These are phyloP conservation scores for Sylvicola fuscatus DNA, from an alignment of 2,888 invertebrate species.

Conservation along the genomic window DNA sequence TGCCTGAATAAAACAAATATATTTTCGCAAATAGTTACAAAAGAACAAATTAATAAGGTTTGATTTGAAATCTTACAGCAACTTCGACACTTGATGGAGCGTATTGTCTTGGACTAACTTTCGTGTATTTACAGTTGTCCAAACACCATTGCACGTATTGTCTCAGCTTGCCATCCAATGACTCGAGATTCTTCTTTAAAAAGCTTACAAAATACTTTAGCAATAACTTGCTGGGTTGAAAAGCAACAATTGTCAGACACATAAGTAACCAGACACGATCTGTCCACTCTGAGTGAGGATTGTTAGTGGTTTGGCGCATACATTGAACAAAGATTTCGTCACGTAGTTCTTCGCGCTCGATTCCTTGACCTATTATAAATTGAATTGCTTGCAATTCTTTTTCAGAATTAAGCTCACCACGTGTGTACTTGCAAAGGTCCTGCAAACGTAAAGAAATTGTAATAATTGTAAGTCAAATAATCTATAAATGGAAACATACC, in stretches of 20 bases:
- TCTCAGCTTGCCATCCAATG: slow-evolving; percentile 43
- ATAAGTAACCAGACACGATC: slow-evolving; percentile 76
- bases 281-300: slow-evolving; percentile 64
- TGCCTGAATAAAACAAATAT: slow-evolving; percentile 36
- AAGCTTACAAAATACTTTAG: slow-evolving; percentile 47
- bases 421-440: slow-evolving; percentile 78
- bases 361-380: slow-evolving; percentile 62
- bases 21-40: too few species aligned
- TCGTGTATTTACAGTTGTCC: slow-evolving; percentile 76
- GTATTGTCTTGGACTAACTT: slow-evolving; percentile 57
- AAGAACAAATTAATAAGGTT: not conserved
- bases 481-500: slow-evolving; percentile 29
- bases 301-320: slow-evolving; percentile 73
- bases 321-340: slow-evolving; percentile 85
- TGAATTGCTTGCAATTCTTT: slow-evolving; percentile 68
- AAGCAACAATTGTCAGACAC: slow-evolving; percentile 77
- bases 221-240: slow-evolving; percentile 44
- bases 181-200: slow-evolving; percentile 41
- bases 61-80: slow-evolving; percentile 38
- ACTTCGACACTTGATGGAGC: slow-evolving; percentile 88
- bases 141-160: slow-evolving; percentile 90
- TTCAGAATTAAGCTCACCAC: slow-evolving; percentile 70
- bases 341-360: slow-evolving; percentile 76
- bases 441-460: slow-evolving; percentile 26
- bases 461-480: too few species aligned